These are phyloP conservation scores for Montipora capricornis DNA, from an alignment of 64 coral and sea anemone species.

Conservation along the genomic window DNA sequence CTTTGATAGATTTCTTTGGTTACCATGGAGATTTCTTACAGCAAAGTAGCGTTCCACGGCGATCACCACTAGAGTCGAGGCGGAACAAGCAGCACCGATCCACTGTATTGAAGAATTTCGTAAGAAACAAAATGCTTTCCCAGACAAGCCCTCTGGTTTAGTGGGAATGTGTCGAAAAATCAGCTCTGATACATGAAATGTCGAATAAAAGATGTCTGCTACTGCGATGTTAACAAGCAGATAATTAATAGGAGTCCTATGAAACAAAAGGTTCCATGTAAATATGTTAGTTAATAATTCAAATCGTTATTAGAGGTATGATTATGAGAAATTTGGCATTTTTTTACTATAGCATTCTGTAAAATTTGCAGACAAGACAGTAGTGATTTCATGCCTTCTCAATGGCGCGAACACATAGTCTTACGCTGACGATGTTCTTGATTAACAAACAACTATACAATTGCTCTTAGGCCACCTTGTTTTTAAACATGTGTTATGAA, in stretches of 20 bases:
- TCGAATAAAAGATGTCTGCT: neutral
- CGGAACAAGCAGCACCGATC: neutral
- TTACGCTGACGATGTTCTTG: too few species aligned
- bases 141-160: neutral
- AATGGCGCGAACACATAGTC: too few species aligned
- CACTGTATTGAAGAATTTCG: neutral
- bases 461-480: too few species aligned
- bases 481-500: too few species aligned
- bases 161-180: neutral
- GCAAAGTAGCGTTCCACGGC: neutral
- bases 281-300: neutral
- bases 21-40: neutral
- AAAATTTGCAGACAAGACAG: too few species aligned
- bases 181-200: neutral
- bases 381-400: too few species aligned
- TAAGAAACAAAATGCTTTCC: neutral
- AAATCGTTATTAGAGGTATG: too few species aligned
- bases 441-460: too few species aligned
- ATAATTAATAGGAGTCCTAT: constrained; percentile 13
- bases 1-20: neutral
- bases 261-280: neutral
- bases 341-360: too few species aligned
- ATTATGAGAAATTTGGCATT: too few species aligned
- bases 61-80: neutral
- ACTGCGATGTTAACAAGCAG: constrained; percentile 20